Conservation (phyloP, 2,113 vertebrate genomes). For the Pagrus major region DNA sequence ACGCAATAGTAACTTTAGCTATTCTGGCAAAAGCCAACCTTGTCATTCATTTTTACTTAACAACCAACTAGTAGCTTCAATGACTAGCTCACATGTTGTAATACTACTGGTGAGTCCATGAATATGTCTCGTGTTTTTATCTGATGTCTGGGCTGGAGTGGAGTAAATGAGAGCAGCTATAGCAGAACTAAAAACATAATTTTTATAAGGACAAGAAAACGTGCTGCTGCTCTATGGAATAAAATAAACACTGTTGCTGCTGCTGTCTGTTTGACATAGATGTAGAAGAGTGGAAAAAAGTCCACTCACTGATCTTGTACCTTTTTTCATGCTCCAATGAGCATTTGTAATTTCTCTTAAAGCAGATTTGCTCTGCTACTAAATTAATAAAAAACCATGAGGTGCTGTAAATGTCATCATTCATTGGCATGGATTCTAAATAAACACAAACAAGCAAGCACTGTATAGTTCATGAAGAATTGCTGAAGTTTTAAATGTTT, state of each 20-base stretch:
- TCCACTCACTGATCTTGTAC: background rate
- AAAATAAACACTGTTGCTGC: background rate
- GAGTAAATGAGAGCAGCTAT: background rate
- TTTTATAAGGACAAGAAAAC: background rate
- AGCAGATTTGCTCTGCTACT: background rate
- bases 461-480: background rate
- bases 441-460: background rate
- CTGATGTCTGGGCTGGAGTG: background rate
- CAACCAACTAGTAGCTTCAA: background rate
- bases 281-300: background rate
- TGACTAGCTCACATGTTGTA: background rate
- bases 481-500: background rate
- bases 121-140: background rate
- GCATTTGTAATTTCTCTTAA: background rate
- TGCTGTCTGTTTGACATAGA: background rate
- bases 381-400: background rate
- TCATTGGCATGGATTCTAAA: background rate
- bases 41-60: background rate
- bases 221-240: background rate
- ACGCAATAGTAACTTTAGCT: background rate
- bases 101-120: background rate
- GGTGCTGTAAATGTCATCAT: background rate
- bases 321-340: background rate
- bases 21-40: background rate
- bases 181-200: background rate